Evolutionary conservation across 2,113 vertebrate genomes (phyloP).

Genomic region (Sceloporus tristichus): DNA sequence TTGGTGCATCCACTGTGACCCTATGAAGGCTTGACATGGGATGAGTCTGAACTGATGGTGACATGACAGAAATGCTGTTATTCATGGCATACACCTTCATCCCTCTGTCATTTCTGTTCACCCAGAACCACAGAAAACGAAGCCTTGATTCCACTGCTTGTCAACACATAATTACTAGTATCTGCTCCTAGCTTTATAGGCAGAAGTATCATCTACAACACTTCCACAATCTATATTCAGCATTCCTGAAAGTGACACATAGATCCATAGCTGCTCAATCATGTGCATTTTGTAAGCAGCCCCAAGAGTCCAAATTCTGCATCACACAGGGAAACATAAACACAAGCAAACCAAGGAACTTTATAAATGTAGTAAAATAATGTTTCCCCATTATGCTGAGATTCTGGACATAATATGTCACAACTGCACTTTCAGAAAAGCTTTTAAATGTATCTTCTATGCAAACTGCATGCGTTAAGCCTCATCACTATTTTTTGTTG

Average conservation of each 20-base stretch:
- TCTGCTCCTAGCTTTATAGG: background rate
- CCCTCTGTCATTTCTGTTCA: background rate
- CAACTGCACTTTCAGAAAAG: background rate
- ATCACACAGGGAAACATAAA: background rate
- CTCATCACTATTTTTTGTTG: background rate
- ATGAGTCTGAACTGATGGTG: background rate
- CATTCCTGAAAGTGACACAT: background rate
- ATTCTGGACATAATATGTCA: background rate
- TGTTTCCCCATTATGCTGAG: background rate
- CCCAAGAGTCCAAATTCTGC: background rate
- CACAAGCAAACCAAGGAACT: background rate
- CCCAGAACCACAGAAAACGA: background rate
- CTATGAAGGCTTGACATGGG: background rate
- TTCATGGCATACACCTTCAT: background rate
- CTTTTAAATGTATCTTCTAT: background rate
- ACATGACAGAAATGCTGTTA: background rate
- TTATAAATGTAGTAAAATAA: conserved; percentile 2
- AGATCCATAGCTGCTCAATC: background rate
- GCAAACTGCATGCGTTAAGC: too few relatives aligned
- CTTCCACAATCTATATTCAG: background rate
- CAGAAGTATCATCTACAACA: background rate
- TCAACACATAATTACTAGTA: background rate
- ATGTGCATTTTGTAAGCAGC: background rate
- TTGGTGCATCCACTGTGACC: background rate
- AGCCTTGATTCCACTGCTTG: background rate